Evolutionary conservation across 2,113 vertebrate genomes (phyloP).

Genomic region (Percina caprodes): DNA sequence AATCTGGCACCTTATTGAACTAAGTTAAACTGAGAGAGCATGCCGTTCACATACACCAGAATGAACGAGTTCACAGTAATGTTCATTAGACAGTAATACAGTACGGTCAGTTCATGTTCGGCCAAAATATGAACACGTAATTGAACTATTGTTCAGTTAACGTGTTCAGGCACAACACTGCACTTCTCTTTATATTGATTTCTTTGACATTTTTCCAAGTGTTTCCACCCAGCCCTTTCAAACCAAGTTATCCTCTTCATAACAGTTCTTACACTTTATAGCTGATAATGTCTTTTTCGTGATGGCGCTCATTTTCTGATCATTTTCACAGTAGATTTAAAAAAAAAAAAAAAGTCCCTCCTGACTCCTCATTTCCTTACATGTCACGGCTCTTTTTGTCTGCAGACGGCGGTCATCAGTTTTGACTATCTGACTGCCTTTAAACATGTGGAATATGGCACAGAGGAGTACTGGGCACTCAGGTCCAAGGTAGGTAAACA

Average conservation of each 20-base stretch:
- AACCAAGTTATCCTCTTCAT: background rate
- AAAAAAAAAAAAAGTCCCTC: background rate
- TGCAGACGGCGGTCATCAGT: constrained; percentile 92
- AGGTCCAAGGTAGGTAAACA: constrained; percentile 89
- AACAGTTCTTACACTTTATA: background rate
- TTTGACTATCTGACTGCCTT: constrained; percentile 94
- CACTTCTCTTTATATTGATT: no score
- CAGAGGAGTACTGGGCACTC: constrained; percentile 89
- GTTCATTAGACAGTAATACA: no score
- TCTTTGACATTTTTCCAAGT: no score
- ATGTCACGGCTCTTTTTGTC: constrained; percentile 33
- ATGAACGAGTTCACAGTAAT: no score
- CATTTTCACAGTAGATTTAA: background rate
- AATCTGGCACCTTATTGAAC: no score
- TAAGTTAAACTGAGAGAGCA: no score
- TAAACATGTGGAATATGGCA: constrained; percentile 84
- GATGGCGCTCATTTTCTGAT: background rate
- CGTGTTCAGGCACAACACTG: background rate
- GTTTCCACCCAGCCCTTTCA: background rate
- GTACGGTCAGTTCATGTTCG: no score
- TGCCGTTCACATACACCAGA: no score
- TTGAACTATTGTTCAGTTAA: no score
- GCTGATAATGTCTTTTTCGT: background rate
- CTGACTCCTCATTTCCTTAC: background rate
- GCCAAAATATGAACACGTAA: no score